Evolutionary conservation across 1,140 invertebrate genomes (phyloP), one percentile per base, ranked within the genome.

Genomic region (Hormaphis cornu): DNA sequence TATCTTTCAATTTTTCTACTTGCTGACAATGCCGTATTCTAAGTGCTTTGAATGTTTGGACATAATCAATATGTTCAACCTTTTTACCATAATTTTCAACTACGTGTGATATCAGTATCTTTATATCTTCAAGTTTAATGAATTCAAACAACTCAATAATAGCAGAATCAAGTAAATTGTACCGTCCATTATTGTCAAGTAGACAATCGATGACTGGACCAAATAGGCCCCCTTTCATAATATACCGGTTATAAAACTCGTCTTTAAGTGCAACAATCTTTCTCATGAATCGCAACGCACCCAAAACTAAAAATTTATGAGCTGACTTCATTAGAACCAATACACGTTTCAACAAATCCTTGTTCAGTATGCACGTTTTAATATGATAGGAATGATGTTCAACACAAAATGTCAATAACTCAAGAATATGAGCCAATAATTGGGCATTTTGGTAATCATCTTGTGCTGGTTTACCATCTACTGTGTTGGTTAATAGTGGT

Each of bases 141-240:
- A 96, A 99, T 81, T 99, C 97, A 83, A 99, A 99, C 81, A 99
- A 86, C 83, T 99, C 97, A 77, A 99, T 85, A 77, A 99, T 95
- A 70, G 97, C 96, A 16, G 97, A 99, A 80, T 99, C 97, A 69
- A 99, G 81, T 61, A 99, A 85, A 82, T 99, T 99, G 79, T 99
- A 99, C 77, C 93, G 87, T 72, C 93, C 91, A 78, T 97, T 96
- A 81, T 99, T 99, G 74, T 88, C 85, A 76, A 93, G 86, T 78
- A 99, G 97, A 70, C 95, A 91, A 79, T 98, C 93, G 72, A 99
- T 89, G 71, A 99, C 91, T 50, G 94, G 95, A 71, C 90, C 88
- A 81, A 99, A 95, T 24, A 98, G 81, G 80, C 95, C 93, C 44
- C 93, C 92, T 78, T 96, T 96, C 56, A 95, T 90, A 74, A 99